Evolutionary conservation across 2,888 invertebrate species (phyloP), one percentile per base, ranked within the genome.

Genomic region (Endotricha flammealis): DNA sequence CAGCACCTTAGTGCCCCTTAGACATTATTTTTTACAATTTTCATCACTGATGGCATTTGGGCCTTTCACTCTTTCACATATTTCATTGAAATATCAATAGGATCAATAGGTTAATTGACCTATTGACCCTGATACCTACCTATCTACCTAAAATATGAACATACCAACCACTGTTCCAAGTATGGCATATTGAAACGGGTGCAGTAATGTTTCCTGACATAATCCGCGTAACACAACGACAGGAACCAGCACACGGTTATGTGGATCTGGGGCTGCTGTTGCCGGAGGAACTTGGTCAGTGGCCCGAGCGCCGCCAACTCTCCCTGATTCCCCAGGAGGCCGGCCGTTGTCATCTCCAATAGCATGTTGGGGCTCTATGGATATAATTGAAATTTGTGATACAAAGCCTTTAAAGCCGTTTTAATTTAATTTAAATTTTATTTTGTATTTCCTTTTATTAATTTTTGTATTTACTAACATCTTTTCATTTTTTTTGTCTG

Each of bases 231-330:
- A 56, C 83, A 85, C 8, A 85, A 68, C 0, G 85, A 75, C 13
- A 85, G 71, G 64, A 85, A 80, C 86, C 86, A 86, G 68, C 86
- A 85, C n/a, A 78, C 49, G 0, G 85, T 85, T 45, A 86, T 80
- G 65, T 86, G 85, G 50, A 86, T 81, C 57, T 81, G 83, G 0
- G 81, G 82, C 58, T 83, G 86, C 53, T 86, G 86, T 48, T 69
- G 68, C 8, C 70, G 67, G 1, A 86, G 69, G 61, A 86, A 85
- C 32, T 64, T 58, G 11, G 76, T 81, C 16, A 86, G 56, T 0
- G 85, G 76, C 0, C 76, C 80, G 13, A 83, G 57, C 0, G 77
- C 71, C 5, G 70, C 57, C 25, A 78, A 29, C 32, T 80, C 79
- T 5, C 63, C 31, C 38, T 69, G 60, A 0, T 61, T 57, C 5